Conservation (phyloP, 2,797 vertebrate genomes). For the Eulemur albifrons region DNA sequence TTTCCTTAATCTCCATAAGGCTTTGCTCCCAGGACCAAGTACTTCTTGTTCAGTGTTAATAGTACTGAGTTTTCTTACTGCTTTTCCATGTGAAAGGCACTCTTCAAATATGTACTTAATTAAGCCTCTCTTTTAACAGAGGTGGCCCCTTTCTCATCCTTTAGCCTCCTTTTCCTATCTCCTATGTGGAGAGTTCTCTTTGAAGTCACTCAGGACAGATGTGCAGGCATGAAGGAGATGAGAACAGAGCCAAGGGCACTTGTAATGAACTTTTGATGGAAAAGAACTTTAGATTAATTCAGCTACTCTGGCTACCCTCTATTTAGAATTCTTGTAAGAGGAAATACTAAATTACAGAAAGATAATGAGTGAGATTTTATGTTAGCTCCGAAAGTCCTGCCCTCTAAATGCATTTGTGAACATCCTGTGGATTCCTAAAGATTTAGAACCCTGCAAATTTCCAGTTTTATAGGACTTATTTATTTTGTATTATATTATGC, state of each 20-base stretch:
- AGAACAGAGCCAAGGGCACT: conserved; percentile 69
- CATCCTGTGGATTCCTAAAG: conserved; percentile 54
- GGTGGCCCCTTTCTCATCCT: conserved; percentile 64
- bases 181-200: conserved; percentile 66
- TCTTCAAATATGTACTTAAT: conserved; percentile 80
- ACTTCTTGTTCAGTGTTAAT: conserved; percentile 64
- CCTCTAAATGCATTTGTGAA: conserved; percentile 60
- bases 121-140: conserved; percentile 75
- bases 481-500: conserved; percentile 53
- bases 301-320: conserved; percentile 45
- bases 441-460: conserved; percentile 52
- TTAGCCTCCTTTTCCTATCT: conserved; percentile 46
- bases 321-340: conserved; percentile 43
- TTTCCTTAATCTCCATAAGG: conserved; percentile 69
- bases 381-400: conserved; percentile 49
- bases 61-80: conserved; percentile 67
- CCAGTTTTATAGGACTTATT: conserved; percentile 49
- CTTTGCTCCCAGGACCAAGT: conserved; percentile 63
- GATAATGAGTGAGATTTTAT: conserved; percentile 44
- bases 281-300: conserved; percentile 71
- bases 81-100: conserved; percentile 70
- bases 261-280: conserved; percentile 74
- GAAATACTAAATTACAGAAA: conserved; percentile 59
- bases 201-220: conserved; percentile 70
- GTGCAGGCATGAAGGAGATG: conserved; percentile 55